Percentiles rank a stretch among this genome's conserved stretches.
These are phyloP conservation scores for Oscheius onirici DNA, from an alignment of 2,888 invertebrate genomes.

Conservation along the genomic window DNA sequence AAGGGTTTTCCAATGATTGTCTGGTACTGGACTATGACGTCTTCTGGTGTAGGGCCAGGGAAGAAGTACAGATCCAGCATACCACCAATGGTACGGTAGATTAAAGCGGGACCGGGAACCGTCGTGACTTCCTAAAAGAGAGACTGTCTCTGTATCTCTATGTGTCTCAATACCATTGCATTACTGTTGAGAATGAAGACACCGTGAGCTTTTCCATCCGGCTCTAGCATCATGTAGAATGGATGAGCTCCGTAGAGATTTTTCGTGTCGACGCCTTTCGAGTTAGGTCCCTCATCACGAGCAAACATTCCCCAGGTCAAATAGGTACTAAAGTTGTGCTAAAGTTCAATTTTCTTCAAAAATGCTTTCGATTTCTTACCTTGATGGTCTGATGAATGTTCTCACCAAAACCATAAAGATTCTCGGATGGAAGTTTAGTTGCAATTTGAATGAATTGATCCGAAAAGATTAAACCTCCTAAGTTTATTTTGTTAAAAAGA, in stretches of 20 bases:
- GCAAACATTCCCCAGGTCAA: slow-evolving; percentile 67
- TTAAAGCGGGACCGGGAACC: slow-evolving; percentile 75
- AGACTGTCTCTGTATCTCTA: too few relatives aligned
- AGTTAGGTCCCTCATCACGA: slow-evolving; percentile 64
- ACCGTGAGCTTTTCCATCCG: slow-evolving; percentile 67
- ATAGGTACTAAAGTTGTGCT: slow-evolving; percentile 66
- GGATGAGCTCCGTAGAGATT: slow-evolving; percentile 70
- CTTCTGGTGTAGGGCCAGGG: slow-evolving; percentile 72
- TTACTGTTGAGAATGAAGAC: slow-evolving; percentile 67
- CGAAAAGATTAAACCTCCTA: slow-evolving; percentile 65
- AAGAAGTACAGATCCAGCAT: slow-evolving; percentile 72
- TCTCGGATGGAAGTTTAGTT: slow-evolving; percentile 62
- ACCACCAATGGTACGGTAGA: slow-evolving; percentile 78
- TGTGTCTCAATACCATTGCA: slow-evolving; percentile 48
- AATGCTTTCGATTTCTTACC: slow-evolving; percentile 34
- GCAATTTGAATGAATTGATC: slow-evolving; percentile 69
- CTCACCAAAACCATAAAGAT: slow-evolving; percentile 70
- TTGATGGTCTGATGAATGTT: slow-evolving; percentile 65
- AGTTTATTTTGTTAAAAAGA: neutral
- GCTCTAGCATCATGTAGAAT: slow-evolving; percentile 66
- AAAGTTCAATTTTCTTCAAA: neutral
- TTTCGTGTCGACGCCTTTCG: slow-evolving; percentile 47
- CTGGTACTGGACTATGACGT: slow-evolving; percentile 69
- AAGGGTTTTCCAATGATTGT: slow-evolving; percentile 59
- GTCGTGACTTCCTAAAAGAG: slow-evolving; percentile 55